Evolutionary conservation across 2,113 vertebrate genomes (phyloP), one percentile per base, ranked within the genome.

Genomic region (Chaenogobius annularis): DNA sequence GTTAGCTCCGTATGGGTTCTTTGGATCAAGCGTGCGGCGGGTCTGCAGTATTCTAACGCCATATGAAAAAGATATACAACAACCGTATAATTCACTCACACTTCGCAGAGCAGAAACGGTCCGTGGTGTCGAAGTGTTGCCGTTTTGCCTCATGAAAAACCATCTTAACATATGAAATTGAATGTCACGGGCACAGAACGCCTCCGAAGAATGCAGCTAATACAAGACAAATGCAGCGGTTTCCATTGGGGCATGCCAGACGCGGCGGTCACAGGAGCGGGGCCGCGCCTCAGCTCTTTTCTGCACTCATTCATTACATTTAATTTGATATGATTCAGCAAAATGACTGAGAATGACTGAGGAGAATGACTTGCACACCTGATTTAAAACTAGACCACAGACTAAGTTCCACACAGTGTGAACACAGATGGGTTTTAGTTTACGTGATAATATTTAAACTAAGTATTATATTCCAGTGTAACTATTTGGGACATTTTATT

Each of bases 351-450:
- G 64, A 70, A 74, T 83, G 83, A 78, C 82, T 77, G 61, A 83
- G 64, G 77, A 78, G 73, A 80, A 85, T 83, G 83, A 84, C 78
- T 82, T 82, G 87, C 74, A 78, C 82, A 23, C 12, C 70, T 48
- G 22, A 43, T 68, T 61, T 47, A 50, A 50, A 69, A 62, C 48
- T 17, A 5, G 64, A 79, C 15, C 35, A 65, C 35, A 46, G 26
- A 6, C 9, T 5, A 26, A 22, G 54, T 22, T 23, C 3, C 55
- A 26, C 55, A 26, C 10, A 23, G 12, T 14, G 1, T 22, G 54
- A 5, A 56, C 13, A 23, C 12, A 23, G 3, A 56, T 56, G 50
- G 5, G 19, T 6, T 23, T 56, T 5, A 6, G 14, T 58, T 58
- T 1, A 58, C 11, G 0, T 26, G 19, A 54, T 10, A 10, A 20